Conservation (phyloP, 2,113 vertebrate genomes). For the Corvus moneduloides region DNA sequence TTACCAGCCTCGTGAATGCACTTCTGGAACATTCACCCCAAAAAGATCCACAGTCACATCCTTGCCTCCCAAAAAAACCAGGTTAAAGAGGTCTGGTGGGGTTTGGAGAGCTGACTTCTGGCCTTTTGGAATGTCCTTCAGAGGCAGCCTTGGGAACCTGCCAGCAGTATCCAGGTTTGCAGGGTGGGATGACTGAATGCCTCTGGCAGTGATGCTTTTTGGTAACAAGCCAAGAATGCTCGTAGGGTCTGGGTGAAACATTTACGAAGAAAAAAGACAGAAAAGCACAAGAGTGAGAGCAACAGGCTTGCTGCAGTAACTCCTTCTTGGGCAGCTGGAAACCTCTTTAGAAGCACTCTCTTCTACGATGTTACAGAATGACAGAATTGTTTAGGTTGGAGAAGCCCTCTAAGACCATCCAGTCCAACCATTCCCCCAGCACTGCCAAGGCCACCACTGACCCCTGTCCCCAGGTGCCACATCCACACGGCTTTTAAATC, state of each 20-base stretch:
- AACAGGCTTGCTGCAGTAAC: neutral
- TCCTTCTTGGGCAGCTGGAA: neutral
- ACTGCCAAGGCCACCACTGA: neutral
- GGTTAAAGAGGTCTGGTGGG: neutral
- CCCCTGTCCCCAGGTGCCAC: neutral
- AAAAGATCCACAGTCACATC: neutral
- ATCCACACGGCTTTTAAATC: rapidly evolving
- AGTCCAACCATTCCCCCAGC: neutral
- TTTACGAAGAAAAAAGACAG: neutral
- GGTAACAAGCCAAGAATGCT: neutral
- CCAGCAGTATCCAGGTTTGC: neutral
- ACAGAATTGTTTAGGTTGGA: neutral
- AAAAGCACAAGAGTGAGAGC: neutral
- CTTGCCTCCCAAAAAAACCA: rapidly evolving
- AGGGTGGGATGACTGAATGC: neutral
- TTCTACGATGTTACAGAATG: neutral
- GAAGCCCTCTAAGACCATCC: rapidly evolving
- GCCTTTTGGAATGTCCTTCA: neutral
- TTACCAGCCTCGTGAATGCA: neutral
- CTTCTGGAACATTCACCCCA: neutral
- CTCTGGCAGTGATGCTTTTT: neutral
- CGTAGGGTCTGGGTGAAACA: neutral
- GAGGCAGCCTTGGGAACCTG: neutral
- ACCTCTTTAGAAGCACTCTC: neutral
- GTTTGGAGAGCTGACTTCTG: neutral